Conservation (phyloP, 2,113 vertebrate genomes). For the Galemys pyrenaicus region DNA sequence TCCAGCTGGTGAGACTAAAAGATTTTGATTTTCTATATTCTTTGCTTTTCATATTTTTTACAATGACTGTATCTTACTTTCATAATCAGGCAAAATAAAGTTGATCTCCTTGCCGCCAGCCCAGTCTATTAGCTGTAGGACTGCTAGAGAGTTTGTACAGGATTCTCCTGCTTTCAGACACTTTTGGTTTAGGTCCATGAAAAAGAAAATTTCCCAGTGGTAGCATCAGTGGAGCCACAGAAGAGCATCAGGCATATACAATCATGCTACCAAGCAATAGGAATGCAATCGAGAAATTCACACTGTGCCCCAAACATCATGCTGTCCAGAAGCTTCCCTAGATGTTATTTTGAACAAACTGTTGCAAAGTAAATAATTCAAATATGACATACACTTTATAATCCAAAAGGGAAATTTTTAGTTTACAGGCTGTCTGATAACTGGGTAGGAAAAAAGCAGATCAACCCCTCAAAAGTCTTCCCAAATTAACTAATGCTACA, state of each 20-base stretch:
- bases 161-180: background rate
- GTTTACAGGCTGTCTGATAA: background rate
- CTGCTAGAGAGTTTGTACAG: background rate
- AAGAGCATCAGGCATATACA: background rate
- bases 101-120: background rate
- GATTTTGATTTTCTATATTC: background rate
- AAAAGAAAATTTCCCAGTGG: background rate
- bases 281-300: conserved; percentile 11
- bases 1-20: background rate
- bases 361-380: background rate
- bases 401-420: background rate
- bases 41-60: background rate
- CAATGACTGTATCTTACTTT: background rate
- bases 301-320: background rate
- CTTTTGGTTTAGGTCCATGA: background rate
- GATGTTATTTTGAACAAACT: background rate
- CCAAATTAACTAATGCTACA: background rate
- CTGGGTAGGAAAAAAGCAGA: background rate
- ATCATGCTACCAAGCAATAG: background rate
- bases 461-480: background rate
- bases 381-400: background rate
- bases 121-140: background rate
- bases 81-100: background rate
- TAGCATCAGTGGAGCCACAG: background rate
- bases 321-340: background rate